Base-by-base conservation (phyloP, 2,113 vertebrate species). In the Chloroceryle aenea region DNA sequence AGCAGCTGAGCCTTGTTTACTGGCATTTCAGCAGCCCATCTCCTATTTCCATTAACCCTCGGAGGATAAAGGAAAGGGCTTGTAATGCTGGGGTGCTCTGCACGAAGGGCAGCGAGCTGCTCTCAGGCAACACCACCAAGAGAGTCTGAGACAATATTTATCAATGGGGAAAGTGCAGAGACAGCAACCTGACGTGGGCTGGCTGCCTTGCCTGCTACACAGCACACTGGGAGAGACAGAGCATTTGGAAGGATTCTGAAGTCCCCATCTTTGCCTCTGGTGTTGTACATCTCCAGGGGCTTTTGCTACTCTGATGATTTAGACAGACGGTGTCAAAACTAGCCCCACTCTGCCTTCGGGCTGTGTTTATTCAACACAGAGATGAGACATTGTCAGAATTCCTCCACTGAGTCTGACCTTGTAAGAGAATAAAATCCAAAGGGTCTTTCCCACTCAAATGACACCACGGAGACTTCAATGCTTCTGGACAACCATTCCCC, bases 381-480 rank as follows among this genome's bases (percentile, higher is more conserved):
- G 81, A 87, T 90, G 91, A 87, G 67, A 89, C 62, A 87, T 94
- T 94, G 94, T 89, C 87, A 93, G 90, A 90, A 97, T 96, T 95
- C 94, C 55, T 95, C 75, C 34, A 25, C 50, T 1, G 0, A 89
- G 62, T n/a, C 55, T 58, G 72, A 69, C 94, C 58, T 87, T 58
- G 48, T 34, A 73, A 91, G 64, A 89, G 71, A 93, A 96, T 21
- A 87, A 83, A 89, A 87, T 61, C 75, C 63, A 79, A 88, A 84
- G 61, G 48, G 90, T 25, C n/a, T 69, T 66, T 86, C 50, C 43
- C 63, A 8, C 0, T 5, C 0, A 45, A 61, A 32, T 74, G 59
- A 84, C 79, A 90, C 56, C 8, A 2, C 4, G 53, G 64, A 85
- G 76, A 59, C 21, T 76, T 87, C 55, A 42, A 14, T 55, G 48